Base-by-base conservation (phyloP, 2,888 invertebrate species). In the Andrena flavipes region DNA sequence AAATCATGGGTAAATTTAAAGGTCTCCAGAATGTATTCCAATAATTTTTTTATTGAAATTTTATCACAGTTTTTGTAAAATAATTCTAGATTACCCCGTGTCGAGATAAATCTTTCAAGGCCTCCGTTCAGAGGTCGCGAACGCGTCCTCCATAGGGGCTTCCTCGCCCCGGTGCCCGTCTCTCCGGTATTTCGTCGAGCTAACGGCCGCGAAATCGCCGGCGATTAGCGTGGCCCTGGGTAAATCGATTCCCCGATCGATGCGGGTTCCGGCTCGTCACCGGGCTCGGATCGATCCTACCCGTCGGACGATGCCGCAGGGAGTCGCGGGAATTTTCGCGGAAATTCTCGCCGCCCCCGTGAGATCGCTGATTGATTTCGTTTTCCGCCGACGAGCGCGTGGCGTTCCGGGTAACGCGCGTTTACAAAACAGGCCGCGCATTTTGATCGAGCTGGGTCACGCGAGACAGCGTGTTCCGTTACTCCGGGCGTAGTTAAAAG, bases 191-290 rank as follows among this genome's bases (percentile, higher is more conserved):
- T 78, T 78, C 84, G 82, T 23, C 72, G 80, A 80, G 76, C 70
- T 76, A 84, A 82, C 82, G 70, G 79, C 76, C 84, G 82, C 76
- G 79, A 82, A 82, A 84, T 80, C 83, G 76, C 30, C 51, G 56
- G 60, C 80, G 83, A 81, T 83, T 80, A 71, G 51, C 70, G 48
- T 42, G 64, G 59, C 54, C 59, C 35, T 23, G 20, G n/a, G 20
- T n/a, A 51, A 20, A 20, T 51, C 51, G 51, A 42, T 42, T 42
- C 42, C 42, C 42, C 3, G 42, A 51, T 51, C 51, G 51, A 51
- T 8, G 20, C 20, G 26, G 26, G 23, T 20, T 10, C 8, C 56
- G 23, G 10, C 23, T 56, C 3, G 56, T 56, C 56, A 13, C 54
- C 33, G 60, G 74, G 59, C 65, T 68, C 8, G 23, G 48, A 48